Percentiles rank a stretch among this genome's conserved stretches.
These are phyloP conservation scores for Conchocele bisecta DNA, from an alignment of 2,888 invertebrate genomes.

Conservation along the genomic window DNA sequence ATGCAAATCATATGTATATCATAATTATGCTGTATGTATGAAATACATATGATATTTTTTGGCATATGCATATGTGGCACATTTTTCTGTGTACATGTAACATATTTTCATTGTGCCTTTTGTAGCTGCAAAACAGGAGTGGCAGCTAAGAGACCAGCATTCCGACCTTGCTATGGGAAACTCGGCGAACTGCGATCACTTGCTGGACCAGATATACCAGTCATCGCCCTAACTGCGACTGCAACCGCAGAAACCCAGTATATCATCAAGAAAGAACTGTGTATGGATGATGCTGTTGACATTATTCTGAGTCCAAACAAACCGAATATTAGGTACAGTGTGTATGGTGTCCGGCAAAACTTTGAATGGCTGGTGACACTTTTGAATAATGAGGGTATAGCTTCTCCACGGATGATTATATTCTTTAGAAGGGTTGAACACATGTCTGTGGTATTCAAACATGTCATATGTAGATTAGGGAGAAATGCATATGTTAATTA, in stretches of 20 bases:
- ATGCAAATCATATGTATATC: no score
- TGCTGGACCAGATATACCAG: conserved; percentile 3
- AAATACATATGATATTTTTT: no score
- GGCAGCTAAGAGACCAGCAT: conserved; percentile 4
- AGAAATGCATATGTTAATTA: conserved; percentile 7
- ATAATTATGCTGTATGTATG: no score
- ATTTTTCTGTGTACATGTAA: no score
- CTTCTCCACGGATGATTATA: conserved; percentile 14
- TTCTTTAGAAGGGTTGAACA: conserved; percentile 27
- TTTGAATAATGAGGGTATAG: conserved; percentile 4
- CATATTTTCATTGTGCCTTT: no score
- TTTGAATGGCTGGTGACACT: conserved; percentile 27
- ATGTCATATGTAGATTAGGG: conserved; percentile 4
- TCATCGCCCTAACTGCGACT: conserved; percentile 24
- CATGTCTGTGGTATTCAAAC: conserved; percentile 20
- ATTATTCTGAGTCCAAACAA: conserved; percentile 26
- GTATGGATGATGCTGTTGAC: conserved; percentile 7
- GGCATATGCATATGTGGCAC: no score
- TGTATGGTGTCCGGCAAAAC: conserved; percentile 1
- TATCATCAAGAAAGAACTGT: conserved; percentile 11
- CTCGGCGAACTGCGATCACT: conserved; percentile 15
- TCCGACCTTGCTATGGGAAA: conserved; percentile 10
- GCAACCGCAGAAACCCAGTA: conserved; percentile 4
- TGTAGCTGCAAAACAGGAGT: no score
- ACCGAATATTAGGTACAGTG: conserved; percentile 19